These are phyloP conservation scores for Amphimedon queenslandica DNA, from an alignment of 37 sponge, comb jelly and placozoan species.

Conservation along the genomic window DNA sequence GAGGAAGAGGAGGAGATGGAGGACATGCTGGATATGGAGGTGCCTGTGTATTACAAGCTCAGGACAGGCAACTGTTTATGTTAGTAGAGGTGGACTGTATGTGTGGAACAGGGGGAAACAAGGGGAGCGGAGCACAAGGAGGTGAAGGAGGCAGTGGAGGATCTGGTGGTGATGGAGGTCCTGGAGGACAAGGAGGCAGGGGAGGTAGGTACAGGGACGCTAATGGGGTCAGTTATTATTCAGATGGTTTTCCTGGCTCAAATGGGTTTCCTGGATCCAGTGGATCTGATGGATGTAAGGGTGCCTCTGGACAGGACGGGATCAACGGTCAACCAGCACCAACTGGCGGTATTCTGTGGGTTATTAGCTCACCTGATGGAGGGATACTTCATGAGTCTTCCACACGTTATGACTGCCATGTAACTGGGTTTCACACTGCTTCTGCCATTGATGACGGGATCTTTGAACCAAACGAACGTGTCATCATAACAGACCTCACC, in stretches of 20 bases:
- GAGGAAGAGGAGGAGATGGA: constrained; percentile 54
- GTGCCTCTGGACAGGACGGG: constrained; percentile 15
- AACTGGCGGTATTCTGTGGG: constrained; percentile 56
- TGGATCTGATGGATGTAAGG: constrained; percentile 7
- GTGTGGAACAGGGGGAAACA: constrained; percentile 41
- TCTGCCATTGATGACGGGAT: constrained; percentile 65
- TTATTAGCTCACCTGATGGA: constrained; percentile 26
- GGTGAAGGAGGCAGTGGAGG: constrained; percentile 63
- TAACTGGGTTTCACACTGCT: constrained; percentile 9
- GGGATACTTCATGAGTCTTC: constrained; percentile 20
- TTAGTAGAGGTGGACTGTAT: constrained; percentile 67
- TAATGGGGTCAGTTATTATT: constrained; percentile 28
- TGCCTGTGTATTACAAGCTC: constrained; percentile 25
- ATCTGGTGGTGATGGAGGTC: constrained; percentile 45
- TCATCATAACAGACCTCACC: constrained; percentile 30
- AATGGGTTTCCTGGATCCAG: constrained; percentile 5
- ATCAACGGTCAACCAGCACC: constrained; percentile 29
- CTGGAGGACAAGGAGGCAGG: constrained; percentile 37
- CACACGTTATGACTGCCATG: constrained; percentile 43
- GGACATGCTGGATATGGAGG: constrained; percentile 70
- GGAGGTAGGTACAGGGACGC: constrained; percentile 14
- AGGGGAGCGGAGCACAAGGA: constrained; percentile 38
- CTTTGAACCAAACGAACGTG: constrained; percentile 78
- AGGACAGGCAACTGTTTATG: constrained; percentile 53
- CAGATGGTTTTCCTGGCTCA: constrained; percentile 3